A percentile compares a stretch with the other conserved stretches of the same genome.
phyloP scores from a whole-genome alignment of 1,140 invertebrate genomes.

The Chironomus tepperi region DNA sequence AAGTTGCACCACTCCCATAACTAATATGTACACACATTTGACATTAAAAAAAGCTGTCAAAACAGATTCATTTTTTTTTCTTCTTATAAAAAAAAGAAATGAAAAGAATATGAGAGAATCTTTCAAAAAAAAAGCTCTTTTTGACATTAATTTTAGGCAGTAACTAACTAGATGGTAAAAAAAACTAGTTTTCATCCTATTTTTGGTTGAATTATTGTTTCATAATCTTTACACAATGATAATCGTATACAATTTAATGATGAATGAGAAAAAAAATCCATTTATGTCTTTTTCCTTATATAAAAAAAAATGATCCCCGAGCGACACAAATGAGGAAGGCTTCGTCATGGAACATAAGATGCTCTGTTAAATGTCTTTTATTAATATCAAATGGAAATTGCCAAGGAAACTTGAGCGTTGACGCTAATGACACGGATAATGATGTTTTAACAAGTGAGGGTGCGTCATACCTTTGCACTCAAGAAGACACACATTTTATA shows the following conservation, averaged over 20 bases:
- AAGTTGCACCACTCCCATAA: background rate
- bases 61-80: conserved; percentile 1
- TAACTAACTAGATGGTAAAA: background rate
- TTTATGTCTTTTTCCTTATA: background rate
- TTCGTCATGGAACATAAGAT: too few relatives aligned
- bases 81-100: background rate
- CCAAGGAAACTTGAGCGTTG: too few relatives aligned
- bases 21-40: background rate
- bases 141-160: conserved; percentile 14
- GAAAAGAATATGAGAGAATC: background rate
- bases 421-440: too few relatives aligned
- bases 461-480: too few relatives aligned
- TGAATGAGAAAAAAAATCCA: too few relatives aligned
- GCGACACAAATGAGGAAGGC: too few relatives aligned
- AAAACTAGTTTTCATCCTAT: background rate
- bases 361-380: too few relatives aligned
- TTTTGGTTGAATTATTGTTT: background rate
- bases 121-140: background rate
- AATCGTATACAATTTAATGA: conserved; percentile 14
- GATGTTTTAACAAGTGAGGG: too few relatives aligned
- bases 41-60: conserved; percentile 13
- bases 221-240: background rate
- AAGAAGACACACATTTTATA: too few relatives aligned
- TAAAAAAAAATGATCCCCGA: background rate
- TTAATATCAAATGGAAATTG: too few relatives aligned